phyloP scores from a whole-genome alignment of 2,797 vertebrate genomes.

The Lacerta viridis region DNA sequence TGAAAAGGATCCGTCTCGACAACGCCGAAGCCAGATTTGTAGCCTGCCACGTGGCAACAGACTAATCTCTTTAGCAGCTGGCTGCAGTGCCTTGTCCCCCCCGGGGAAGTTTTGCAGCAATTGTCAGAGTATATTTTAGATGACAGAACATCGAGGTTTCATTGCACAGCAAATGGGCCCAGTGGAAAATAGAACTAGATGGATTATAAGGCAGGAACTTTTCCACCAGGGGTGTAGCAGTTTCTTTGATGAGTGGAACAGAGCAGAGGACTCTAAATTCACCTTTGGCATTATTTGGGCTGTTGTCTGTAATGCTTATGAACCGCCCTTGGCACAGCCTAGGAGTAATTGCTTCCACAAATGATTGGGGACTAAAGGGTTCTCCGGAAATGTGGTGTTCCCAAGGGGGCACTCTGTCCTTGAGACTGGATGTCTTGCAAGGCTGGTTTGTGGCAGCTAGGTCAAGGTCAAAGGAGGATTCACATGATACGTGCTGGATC shows the following conservation, averaged over 20 bases:
- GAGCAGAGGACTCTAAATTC: slow-evolving; percentile 7
- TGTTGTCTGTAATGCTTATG: slow-evolving; percentile 8
- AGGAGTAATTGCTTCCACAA: not conserved
- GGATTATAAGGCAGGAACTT: slow-evolving; percentile 46
- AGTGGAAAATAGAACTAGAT: slow-evolving; percentile 21
- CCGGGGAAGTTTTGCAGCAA: slow-evolving; percentile 42
- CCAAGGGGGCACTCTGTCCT: not conserved
- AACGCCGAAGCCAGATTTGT: not conserved
- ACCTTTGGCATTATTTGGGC: not conserved
- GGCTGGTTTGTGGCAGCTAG: not conserved
- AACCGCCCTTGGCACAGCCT: too few relatives aligned
- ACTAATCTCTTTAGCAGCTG: slow-evolving; percentile 32
- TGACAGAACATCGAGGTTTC: slow-evolving; percentile 58
- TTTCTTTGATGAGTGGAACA: slow-evolving; percentile 13
- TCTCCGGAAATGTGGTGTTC: not conserved
- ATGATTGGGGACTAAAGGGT: not conserved
- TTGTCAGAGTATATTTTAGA: slow-evolving; percentile 59
- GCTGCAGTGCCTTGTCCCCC: slow-evolving; percentile 15
- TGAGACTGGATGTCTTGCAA: not conserved
- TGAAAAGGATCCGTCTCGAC: slow-evolving; percentile 1
- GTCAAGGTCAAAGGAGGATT: not conserved
- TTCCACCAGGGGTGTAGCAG: slow-evolving; percentile 25
- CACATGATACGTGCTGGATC: too few relatives aligned
- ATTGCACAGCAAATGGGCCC: slow-evolving; percentile 34
- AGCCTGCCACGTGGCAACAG: not conserved